These are phyloP conservation scores for Drosophila parthenogenetica DNA, from an alignment of 2,888 invertebrate species.

Conservation along the genomic window DNA sequence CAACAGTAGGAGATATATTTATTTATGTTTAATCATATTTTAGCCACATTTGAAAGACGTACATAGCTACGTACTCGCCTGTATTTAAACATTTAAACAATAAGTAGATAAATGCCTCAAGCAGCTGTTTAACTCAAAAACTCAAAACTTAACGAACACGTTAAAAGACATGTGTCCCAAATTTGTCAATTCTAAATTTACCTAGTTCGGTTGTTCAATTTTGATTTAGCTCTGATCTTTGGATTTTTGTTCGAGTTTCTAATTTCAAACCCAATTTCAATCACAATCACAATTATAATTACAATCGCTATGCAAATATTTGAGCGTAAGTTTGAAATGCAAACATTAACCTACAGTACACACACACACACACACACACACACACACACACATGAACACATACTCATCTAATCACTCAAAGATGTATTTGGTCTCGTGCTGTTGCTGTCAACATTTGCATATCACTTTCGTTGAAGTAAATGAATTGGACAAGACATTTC, in stretches of 20 bases:
- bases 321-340: conserved; percentile 32
- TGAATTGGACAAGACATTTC: conserved; percentile 22
- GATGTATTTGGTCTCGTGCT: conserved; percentile 63
- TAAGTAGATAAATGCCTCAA: conserved; percentile 57
- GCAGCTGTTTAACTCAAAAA: conserved; percentile 53
- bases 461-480: conserved; percentile 65
- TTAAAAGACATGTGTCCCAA: conserved; percentile 48
- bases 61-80: conserved; percentile 4
- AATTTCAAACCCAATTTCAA: background rate
- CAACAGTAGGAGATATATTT: conserved; percentile 3
- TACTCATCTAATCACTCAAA: background rate
- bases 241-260: conserved; percentile 46
- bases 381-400: background rate
- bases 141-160: background rate
- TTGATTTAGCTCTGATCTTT: conserved; percentile 30
- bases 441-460: conserved; percentile 69
- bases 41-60: conserved; percentile 6
- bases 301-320: conserved; percentile 43
- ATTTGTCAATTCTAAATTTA: conserved; percentile 74
- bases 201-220: conserved; percentile 36
- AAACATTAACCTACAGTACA: conserved; percentile 25
- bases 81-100: conserved; percentile 41
- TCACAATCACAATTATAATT: conserved; percentile 29
- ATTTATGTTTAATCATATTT: conserved; percentile 23
- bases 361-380: conserved; percentile 27